These are phyloP conservation scores for Ramphastos sulfuratus DNA, from an alignment of 2,113 vertebrate genomes.

Conservation along the genomic window DNA sequence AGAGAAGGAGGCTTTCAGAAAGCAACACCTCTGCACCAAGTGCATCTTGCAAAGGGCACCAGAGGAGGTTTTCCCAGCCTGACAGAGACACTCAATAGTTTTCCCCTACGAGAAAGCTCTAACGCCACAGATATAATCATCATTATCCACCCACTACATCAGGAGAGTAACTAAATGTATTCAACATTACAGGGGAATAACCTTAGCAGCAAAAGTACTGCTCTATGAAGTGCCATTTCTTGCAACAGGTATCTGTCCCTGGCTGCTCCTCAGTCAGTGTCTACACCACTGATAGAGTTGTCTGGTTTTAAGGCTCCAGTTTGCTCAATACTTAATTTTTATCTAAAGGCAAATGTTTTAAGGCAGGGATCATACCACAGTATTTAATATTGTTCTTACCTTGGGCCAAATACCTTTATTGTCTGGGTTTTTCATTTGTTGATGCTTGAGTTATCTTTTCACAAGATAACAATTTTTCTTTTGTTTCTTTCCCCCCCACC, in stretches of 20 bases:
- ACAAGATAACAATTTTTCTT: not conserved
- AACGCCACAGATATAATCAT: not conserved
- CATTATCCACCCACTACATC: not conserved
- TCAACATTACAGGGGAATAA: not conserved
- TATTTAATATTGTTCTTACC: not conserved
- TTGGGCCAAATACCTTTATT: slow-evolving; percentile 1
- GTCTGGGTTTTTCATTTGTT: not conserved
- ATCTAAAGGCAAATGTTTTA: not conserved
- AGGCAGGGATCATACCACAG: not conserved
- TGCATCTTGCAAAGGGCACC: not conserved
- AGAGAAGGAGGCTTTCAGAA: fast-evolving
- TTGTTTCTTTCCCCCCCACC: not conserved
- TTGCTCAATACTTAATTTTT: not conserved
- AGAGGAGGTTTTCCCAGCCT: not conserved
- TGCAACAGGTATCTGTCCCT: not conserved
- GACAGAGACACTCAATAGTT: fast-evolving
- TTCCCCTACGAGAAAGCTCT: not conserved
- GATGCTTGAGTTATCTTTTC: not conserved
- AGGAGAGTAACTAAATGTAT: not conserved
- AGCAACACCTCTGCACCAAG: not conserved
- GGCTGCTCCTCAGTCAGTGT: not conserved
- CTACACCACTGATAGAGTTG: not conserved
- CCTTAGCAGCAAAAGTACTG: not conserved
- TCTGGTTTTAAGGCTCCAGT: not conserved
- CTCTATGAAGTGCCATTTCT: not conserved